Percentiles rank a stretch among this genome's conserved stretches.
Conservation (phyloP, 1,140 invertebrate species). For the Episyrphus balteatus region DNA sequence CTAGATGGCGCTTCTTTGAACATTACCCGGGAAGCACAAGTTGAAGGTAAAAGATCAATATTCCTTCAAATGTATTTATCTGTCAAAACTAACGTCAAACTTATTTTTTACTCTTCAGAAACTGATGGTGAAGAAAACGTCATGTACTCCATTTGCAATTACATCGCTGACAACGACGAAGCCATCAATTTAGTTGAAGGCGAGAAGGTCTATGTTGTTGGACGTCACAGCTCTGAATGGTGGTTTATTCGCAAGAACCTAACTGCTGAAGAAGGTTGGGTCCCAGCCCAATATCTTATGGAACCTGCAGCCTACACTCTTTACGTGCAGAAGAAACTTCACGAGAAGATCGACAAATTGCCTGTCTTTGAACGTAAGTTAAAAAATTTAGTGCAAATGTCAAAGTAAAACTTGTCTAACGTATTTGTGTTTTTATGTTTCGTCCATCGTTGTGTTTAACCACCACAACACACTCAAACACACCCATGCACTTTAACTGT, state of each 20-base stretch:
- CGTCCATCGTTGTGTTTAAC: slow-evolving; percentile 14
- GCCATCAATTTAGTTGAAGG: slow-evolving; percentile 82
- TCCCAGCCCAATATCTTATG: slow-evolving; percentile 78
- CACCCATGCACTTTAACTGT: neutral
- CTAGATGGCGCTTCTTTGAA: slow-evolving; percentile 32
- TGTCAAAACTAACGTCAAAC: neutral
- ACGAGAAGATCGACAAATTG: slow-evolving; percentile 83
- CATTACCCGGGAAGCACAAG: slow-evolving; percentile 30
- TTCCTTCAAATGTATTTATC: neutral
- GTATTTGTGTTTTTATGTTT: slow-evolving; percentile 10
- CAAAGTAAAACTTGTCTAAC: neutral
- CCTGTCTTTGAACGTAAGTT: slow-evolving; percentile 83
- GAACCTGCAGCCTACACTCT: slow-evolving; percentile 67
- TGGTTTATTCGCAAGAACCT: slow-evolving; percentile 86
- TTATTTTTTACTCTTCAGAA: slow-evolving; percentile 21
- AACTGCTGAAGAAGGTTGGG: slow-evolving; percentile 84
- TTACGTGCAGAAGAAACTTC: slow-evolving; percentile 76
- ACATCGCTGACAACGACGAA: slow-evolving; percentile 77
- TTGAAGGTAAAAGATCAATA: slow-evolving; percentile 17
- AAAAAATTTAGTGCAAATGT: slow-evolving; percentile 2
- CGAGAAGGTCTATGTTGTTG: slow-evolving; percentile 74
- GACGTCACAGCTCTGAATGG: slow-evolving; percentile 72
- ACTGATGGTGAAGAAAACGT: slow-evolving; percentile 57
- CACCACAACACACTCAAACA: slow-evolving; percentile 13
- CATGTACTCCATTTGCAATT: slow-evolving; percentile 73